Base-by-base conservation (phyloP, 35 echinoderm and acorn worm genomes). In the Ophiothrix spiculata region DNA sequence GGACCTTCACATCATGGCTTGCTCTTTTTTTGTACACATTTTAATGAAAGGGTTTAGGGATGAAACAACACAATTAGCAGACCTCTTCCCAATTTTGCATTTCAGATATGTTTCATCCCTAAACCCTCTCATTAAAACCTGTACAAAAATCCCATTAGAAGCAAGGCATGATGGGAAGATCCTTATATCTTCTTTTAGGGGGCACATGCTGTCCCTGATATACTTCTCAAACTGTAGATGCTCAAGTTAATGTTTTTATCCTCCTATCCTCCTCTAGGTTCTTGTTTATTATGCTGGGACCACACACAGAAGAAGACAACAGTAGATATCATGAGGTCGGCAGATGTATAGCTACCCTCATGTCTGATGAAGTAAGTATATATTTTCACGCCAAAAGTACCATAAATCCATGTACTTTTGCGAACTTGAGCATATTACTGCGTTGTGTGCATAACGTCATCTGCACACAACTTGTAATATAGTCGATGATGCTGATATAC, bases 231-330 rank as follows among this genome's bases (percentile, higher is more conserved):
- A 49, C 42, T 49, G 6, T 49, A 49, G 42, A 10, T 49, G 42
- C 6, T 49, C 6, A 49, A 49, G 19, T 10, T 19, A 49, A 49
- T 10, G 6, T 10, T 10, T 49, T 6, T 49, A 19, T 49, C 6
- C 42, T 49, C 19, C 19, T 49, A 6, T 49, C 42, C 19, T 49
- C 42, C 6, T 49, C 42, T 19, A 60, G 94, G 80, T 97, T 97
- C 40, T 83, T 97, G 29, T 97, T 97, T 79, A 92, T 97, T 45
- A 88, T 97, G 56, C 90, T 97, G 0, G 94, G 94, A 1, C 94
- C 94, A 3, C 83, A 92, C 21, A 82, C 82, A 0, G 90, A 89
- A 38, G 87, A 93, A 34, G 77, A 90, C 34, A 75, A 78, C 21
- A 79, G 42, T 49, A 49, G 75, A 25, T 97, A 97, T 75, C 94